A percentile compares a stretch with the other conserved stretches of the same genome.
Conservation (phyloP, 35 echinoderm and acorn worm genomes). For the Eucidaris tribuloides region DNA sequence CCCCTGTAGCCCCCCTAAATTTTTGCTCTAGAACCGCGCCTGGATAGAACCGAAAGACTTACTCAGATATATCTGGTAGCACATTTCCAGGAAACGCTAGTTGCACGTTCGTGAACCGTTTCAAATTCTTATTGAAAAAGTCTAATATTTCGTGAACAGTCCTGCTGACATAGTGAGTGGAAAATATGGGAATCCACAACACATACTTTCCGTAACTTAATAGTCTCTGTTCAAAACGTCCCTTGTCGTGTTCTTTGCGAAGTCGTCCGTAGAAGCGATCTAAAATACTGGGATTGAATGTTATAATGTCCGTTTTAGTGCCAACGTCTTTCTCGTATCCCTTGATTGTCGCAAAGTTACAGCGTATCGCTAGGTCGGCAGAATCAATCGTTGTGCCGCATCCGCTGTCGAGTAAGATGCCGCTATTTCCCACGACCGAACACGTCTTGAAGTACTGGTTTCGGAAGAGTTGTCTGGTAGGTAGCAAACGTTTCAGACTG, state of each 20-base stretch:
- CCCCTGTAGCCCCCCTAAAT: too few species aligned
- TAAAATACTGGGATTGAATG: constrained; percentile 95
- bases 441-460: constrained; percentile 70
- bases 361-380: constrained; percentile 74
- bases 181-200: constrained; percentile 88
- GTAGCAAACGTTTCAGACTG: constrained; percentile 67
- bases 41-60: too few species aligned
- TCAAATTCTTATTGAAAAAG: constrained; percentile 65
- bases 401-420: constrained; percentile 78
- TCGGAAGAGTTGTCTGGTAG: constrained; percentile 68
- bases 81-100: constrained; percentile 95
- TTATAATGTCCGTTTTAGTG: constrained; percentile 73
- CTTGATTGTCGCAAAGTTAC: constrained; percentile 82
- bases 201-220: constrained; percentile 73
- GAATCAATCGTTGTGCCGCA: constrained; percentile 75
- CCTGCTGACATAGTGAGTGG: constrained; percentile 49
- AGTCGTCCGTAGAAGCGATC: constrained; percentile 58
- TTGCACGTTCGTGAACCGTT: constrained; percentile 70
- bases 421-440: constrained; percentile 91
- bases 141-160: constrained; percentile 78
- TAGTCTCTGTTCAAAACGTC: constrained; percentile 50
- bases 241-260: constrained; percentile 20
- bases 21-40: too few species aligned
- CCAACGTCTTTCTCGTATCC: constrained; percentile 92
- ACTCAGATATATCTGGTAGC: constrained; percentile 90